Conservation (phyloP, 2,888 invertebrate species). For the Kuschelorhynchus macadamiae region DNA sequence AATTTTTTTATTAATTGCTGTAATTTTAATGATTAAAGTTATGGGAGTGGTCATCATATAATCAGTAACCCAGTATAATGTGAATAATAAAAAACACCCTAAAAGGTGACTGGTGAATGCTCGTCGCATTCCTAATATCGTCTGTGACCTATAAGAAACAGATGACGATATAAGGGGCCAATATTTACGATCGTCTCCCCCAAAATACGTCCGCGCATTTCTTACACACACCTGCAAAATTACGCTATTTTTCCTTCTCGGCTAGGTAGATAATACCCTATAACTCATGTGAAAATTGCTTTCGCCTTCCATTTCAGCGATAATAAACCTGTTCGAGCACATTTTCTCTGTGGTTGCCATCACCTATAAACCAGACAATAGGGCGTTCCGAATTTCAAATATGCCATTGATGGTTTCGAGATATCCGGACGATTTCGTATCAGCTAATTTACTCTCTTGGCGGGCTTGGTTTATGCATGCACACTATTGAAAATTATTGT, state of each 20-base stretch:
- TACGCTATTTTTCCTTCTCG: constrained; percentile 67
- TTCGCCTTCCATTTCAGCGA: constrained; percentile 68
- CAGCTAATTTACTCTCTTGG: constrained; percentile 60
- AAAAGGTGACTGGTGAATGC: too few relatives aligned
- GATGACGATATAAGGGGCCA: constrained; percentile 68
- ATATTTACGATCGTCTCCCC: constrained; percentile 69
- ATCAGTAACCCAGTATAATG: too few relatives aligned
- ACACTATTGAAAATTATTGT: not conserved
- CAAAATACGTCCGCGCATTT: constrained; percentile 62
- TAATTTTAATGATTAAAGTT: too few relatives aligned
- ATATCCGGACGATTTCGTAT: constrained; percentile 42
- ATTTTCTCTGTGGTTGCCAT: constrained; percentile 58
- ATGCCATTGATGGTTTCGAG: constrained; percentile 42
- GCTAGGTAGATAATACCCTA: constrained; percentile 69
- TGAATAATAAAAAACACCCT: too few relatives aligned
- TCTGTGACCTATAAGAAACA: constrained; percentile 68
- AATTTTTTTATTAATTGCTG: too few relatives aligned
- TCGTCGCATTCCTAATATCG: too few relatives aligned
- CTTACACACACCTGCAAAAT: constrained; percentile 67
- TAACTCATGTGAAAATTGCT: constrained; percentile 69
- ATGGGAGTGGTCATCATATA: too few relatives aligned
- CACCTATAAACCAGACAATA: constrained; percentile 52
- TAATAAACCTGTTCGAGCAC: constrained; percentile 67
- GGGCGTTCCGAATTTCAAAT: constrained; percentile 49
- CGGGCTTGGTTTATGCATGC: constrained; percentile 15